A percentile compares a stretch with the other conserved stretches of the same genome.
Conservation (phyloP, 1,140 invertebrate genomes). For the Brachionus paranguensis region DNA sequence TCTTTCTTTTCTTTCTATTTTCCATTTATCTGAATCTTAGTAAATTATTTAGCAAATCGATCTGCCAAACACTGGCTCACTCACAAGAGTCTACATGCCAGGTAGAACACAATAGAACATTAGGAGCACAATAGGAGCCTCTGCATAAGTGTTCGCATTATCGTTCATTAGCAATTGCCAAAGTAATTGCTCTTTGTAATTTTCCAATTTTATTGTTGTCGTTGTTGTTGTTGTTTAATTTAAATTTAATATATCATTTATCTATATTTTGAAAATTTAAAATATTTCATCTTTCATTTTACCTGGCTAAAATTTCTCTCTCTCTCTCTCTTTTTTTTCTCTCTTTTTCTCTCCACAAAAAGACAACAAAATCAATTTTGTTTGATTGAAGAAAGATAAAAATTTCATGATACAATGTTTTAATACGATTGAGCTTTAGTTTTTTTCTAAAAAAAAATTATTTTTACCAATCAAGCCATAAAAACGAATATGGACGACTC, state of each 20-base stretch:
- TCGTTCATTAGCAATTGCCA: slow-evolving; percentile 13
- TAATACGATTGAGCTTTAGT: not conserved
- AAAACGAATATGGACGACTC: slow-evolving; percentile 16
- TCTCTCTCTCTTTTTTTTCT: not conserved
- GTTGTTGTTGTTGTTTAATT: slow-evolving; percentile 26
- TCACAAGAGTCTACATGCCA: not conserved
- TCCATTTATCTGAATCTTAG: slow-evolving; percentile 20
- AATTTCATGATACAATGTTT: slow-evolving; percentile 14
- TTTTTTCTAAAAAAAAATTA: not conserved
- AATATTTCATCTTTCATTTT: slow-evolving; percentile 1
- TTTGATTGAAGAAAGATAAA: slow-evolving; percentile 14
- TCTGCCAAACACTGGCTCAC: not conserved
- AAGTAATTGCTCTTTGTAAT: slow-evolving; percentile 10
- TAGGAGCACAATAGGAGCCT: not conserved
- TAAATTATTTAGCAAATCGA: slow-evolving; percentile 28
- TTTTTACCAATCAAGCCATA: not conserved
- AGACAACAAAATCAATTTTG: not conserved
- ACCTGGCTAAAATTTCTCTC: not conserved
- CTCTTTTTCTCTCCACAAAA: not conserved
- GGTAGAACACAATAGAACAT: not conserved
- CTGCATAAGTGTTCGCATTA: slow-evolving; percentile 13
- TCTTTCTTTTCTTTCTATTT: not conserved
- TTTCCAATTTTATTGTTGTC: not conserved
- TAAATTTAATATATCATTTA: slow-evolving; percentile 37
- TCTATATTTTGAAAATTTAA: slow-evolving; percentile 7